Evolutionary conservation across 2,113 vertebrate genomes (phyloP).

Genomic region (Cryptomyrus ogoouensis): DNA sequence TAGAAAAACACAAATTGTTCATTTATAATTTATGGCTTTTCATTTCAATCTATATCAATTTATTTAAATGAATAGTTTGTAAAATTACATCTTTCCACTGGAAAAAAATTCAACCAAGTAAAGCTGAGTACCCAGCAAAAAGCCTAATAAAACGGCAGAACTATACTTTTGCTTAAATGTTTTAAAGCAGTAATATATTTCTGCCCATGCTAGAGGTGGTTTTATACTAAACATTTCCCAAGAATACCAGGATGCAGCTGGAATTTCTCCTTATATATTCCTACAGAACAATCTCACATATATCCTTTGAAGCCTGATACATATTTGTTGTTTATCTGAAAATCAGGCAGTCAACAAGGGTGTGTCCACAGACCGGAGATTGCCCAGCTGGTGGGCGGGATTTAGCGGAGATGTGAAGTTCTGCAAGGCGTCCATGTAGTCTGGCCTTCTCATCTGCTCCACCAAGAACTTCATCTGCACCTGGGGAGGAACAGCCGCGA

Average conservation of each 20-base stretch:
- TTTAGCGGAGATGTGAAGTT: conserved; percentile 94
- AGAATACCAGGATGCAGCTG: neutral
- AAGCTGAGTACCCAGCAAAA: neutral
- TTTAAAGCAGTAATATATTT: neutral
- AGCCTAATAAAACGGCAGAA: neutral
- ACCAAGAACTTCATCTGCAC: conserved; percentile 98
- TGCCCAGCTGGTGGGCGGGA: conserved; percentile 92
- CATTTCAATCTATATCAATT: neutral
- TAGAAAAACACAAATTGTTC: neutral
- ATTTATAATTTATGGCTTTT: neutral
- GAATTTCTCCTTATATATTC: neutral
- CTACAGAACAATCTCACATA: neutral
- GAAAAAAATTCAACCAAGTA: neutral
- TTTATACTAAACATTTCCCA: neutral
- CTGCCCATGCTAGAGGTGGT: neutral
- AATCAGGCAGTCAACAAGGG: neutral
- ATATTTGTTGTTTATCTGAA: neutral
- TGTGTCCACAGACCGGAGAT: conserved; percentile 67
- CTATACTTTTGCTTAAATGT: neutral
- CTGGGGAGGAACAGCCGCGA: conserved; percentile 47
- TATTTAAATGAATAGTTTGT: neutral
- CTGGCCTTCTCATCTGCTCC: conserved; percentile 94
- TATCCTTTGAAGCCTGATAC: neutral
- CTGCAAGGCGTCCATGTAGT: conserved; percentile 98
- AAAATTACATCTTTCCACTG: neutral